Evolutionary conservation across 2,888 invertebrate species (phyloP), one percentile per base, ranked within the genome.

Genomic region (Lepidochrysops patricia): DNA sequence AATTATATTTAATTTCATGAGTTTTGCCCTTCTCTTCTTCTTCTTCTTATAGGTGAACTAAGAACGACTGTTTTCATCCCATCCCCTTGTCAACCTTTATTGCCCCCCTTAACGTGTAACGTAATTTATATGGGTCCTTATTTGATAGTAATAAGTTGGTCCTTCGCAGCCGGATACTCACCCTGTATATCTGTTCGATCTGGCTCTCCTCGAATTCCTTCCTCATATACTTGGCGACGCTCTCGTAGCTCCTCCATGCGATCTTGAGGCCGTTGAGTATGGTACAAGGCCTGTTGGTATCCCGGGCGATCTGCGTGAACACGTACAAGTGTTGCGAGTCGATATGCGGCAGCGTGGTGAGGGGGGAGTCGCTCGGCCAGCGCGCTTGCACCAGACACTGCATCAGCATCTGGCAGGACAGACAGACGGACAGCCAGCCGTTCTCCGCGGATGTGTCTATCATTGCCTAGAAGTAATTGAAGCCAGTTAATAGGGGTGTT

Each of bases 321-420:
- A 91, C 76, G 64, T 91, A 86, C 0, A 94, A 76, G 70, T 93
- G 93, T 35, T 91, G 91, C 0, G 91, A 84, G 58, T 93, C 94
- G 0, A 97, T 82, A 70, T 94, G 91, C 0, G 98, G 98, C 12
- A 98, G 87, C 0, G 93, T 94, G 0, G 95, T 88, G 0, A 97
- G 87, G 7, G 94, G 93, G 0, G 93, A 91, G 70, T 94, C 94
- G 43, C 91, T 86, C n/a, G 94, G 90, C 96, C 97, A 97, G 49
- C 96, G 91, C 0, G 95, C 98, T 89, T 98, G 98, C 3, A 98
- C 91, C 12, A 98, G 90, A 91, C 96, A 95, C 84, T 99, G 99
- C 89, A 98, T 93, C 7, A 96, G 70, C 66, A 93, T 90, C 68
- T 96, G 95, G 61, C 96, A 90, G 61, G 92, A 92, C 12, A 99